phyloP scores from a whole-genome alignment of 2,113 vertebrate species.

The Lichenostomus cassidix region DNA sequence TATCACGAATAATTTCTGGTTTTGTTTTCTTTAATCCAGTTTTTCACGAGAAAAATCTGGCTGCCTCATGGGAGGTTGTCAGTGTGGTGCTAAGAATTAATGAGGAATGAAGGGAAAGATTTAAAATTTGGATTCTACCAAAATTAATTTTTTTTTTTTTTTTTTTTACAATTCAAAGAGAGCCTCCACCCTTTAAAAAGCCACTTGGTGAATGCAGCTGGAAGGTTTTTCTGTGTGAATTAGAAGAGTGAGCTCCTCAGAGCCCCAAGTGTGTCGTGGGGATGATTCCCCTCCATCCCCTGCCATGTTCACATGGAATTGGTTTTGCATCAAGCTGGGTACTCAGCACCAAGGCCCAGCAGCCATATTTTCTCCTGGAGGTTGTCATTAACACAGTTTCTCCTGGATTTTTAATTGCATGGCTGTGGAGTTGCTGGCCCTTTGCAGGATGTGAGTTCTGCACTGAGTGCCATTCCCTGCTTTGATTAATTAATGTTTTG shows the following conservation, averaged over 20 bases:
- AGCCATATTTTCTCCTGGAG: not conserved
- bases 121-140: not conserved
- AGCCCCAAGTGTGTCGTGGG: accelerated
- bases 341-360: not conserved
- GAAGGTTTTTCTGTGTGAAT: not conserved
- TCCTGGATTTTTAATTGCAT: not conserved
- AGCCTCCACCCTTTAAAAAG: not conserved
- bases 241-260: not conserved
- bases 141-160: not conserved
- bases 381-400: not conserved
- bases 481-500: slow-evolving; percentile 48
- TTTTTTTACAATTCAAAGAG: not conserved
- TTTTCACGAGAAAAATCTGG: not conserved
- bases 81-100: not conserved
- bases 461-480: not conserved
- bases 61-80: not conserved
- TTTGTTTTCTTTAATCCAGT: not conserved
- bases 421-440: not conserved
- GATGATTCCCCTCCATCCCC: not conserved
- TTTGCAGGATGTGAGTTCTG: not conserved
- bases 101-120: not conserved
- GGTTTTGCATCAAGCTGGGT: not conserved
- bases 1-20: not conserved
- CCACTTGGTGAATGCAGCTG: not conserved
- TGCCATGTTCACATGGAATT: accelerated